A percentile compares a stretch with the other conserved stretches of the same genome.
Evolutionary conservation across 2,888 invertebrate species (phyloP).

Genomic region (Scaptomyza caliginosa): DNA sequence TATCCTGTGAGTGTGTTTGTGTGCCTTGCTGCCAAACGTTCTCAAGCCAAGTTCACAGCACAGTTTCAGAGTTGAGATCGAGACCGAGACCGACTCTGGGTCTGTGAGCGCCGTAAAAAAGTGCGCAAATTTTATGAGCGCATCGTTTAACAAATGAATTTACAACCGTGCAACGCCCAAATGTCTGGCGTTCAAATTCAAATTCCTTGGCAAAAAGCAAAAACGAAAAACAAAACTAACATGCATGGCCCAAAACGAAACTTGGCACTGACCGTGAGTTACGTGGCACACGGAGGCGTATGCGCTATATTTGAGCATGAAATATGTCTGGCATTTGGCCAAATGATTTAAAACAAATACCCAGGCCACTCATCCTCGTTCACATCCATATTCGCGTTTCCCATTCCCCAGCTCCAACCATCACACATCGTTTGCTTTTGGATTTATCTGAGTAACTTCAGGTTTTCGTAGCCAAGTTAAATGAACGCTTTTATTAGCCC

Average conservation of each 20-base stretch:
- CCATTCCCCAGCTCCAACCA: background rate
- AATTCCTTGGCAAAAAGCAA: conserved; percentile 64
- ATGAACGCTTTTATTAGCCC: conserved; percentile 79
- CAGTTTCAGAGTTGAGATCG: conserved; percentile 29
- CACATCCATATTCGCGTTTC: conserved; percentile 1
- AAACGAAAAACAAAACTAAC: conserved; percentile 1
- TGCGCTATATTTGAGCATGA: conserved; percentile 61
- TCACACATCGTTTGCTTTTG: background rate
- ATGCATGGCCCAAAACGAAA: conserved; percentile 47
- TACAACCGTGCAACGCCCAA: conserved; percentile 84
- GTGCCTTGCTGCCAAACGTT: conserved; percentile 48
- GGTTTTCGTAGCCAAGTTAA: conserved; percentile 27
- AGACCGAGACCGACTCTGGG: conserved; percentile 16
- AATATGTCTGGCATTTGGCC: conserved; percentile 72
- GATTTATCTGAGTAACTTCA: conserved; percentile 1
- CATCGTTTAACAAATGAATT: conserved; percentile 85
- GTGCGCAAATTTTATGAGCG: conserved; percentile 83
- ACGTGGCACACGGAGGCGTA: conserved; percentile 73
- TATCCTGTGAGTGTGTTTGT: conserved; percentile 59
- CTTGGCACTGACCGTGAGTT: conserved; percentile 60
- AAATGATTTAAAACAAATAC: conserved; percentile 72
- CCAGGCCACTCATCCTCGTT: conserved; percentile 31
- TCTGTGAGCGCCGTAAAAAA: conserved; percentile 50
- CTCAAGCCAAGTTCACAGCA: conserved; percentile 39
- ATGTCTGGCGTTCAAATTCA: conserved; percentile 84